phyloP scores from a whole-genome alignment of 2,797 vertebrate genomes.

The Eulemur mongoz region DNA sequence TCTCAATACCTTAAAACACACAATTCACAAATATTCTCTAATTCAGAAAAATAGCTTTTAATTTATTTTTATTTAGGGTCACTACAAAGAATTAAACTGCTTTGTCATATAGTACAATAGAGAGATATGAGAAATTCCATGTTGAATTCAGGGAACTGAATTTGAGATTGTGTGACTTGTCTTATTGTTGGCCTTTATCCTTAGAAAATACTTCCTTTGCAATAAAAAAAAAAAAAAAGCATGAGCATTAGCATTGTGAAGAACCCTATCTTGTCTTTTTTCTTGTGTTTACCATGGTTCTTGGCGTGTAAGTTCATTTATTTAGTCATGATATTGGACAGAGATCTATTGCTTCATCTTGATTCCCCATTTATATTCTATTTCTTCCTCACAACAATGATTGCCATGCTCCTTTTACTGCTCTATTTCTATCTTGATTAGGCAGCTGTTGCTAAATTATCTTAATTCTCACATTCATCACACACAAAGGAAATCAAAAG shows the following conservation, averaged over 20 bases:
- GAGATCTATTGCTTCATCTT: background rate
- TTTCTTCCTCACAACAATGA: slow-evolving; percentile 42
- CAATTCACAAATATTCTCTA: background rate
- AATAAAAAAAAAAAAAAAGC: background rate
- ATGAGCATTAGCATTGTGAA: background rate
- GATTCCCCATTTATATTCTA: slow-evolving; percentile 3
- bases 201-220: background rate
- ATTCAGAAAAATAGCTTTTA: background rate
- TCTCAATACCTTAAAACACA: background rate
- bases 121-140: background rate
- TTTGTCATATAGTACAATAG: background rate
- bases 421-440: slow-evolving; percentile 48
- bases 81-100: background rate
- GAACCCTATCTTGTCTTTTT: background rate
- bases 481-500: slow-evolving; percentile 58
- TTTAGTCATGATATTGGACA: background rate
- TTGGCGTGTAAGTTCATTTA: background rate
- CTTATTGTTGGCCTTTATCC: background rate
- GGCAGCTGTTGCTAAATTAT: slow-evolving; percentile 50
- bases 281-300: background rate
- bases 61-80: background rate
- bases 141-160: background rate
- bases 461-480: slow-evolving; percentile 51
- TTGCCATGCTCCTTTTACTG: slow-evolving; percentile 2
- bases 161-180: background rate